These are phyloP conservation scores for Arrhopalites spinosus DNA, from an alignment of 2,888 invertebrate species.

Conservation along the genomic window DNA sequence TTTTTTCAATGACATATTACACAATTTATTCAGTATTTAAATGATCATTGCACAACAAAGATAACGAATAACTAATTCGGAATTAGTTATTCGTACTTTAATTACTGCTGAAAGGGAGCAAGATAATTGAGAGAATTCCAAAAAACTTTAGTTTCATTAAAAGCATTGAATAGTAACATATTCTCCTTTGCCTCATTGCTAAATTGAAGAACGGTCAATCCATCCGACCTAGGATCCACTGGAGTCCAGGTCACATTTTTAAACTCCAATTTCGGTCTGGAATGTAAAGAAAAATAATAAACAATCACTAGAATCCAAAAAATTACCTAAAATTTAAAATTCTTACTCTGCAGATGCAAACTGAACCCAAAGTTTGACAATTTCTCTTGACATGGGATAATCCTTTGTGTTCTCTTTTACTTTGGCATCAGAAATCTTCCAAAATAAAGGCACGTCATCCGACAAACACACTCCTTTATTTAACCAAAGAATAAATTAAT, in stretches of 20 bases:
- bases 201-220: background rate
- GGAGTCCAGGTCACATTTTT: slow-evolving; percentile 4
- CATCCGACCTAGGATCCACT: background rate
- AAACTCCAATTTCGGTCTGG: background rate
- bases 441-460: slow-evolving; percentile 27
- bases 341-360: slow-evolving; percentile 28
- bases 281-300: background rate
- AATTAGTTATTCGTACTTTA: too few relatives aligned
- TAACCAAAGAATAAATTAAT: background rate
- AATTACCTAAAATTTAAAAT: background rate
- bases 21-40: too few relatives aligned
- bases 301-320: background rate
- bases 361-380: slow-evolving; percentile 21
- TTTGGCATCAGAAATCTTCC: background rate
- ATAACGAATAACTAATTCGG: too few relatives aligned
- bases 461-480: slow-evolving; percentile 26
- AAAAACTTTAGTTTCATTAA: background rate
- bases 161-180: background rate
- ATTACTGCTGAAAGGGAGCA: slow-evolving; percentile 15
- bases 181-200: slow-evolving; percentile 5
- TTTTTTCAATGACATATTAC: too few relatives aligned
- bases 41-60: too few relatives aligned
- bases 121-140: slow-evolving; percentile 8
- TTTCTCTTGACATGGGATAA: slow-evolving; percentile 19
- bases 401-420: slow-evolving; percentile 16